Evolutionary conservation across 2,113 vertebrate genomes (phyloP), one percentile per base, ranked within the genome.

Genomic region (Thamnaconus septentrionalis): DNA sequence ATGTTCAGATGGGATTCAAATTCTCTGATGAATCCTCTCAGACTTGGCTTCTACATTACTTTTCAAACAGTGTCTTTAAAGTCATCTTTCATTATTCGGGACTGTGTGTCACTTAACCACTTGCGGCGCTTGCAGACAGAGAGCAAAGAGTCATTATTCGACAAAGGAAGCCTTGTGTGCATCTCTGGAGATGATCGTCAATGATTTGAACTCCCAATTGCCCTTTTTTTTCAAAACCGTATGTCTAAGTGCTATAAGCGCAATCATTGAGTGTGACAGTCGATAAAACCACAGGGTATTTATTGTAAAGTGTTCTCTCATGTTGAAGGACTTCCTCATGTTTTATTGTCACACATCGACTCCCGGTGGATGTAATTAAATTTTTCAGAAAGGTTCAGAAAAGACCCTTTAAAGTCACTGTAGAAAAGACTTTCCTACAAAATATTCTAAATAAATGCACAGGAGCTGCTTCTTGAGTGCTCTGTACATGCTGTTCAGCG

Each of bases 351-450:
- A 41, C 5, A 5, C 48, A 46, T 31, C 41, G 11, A 50, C 18
- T 65, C 63, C 46, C 54, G 31, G n/a, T 57, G 47, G 47, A 50
- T 43, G 43, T 31, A 63, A 63, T 54, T 45, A 54, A 5, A 11
- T 40, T 44, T 51, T 6, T 18, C 43, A 46, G 11, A 12, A 50
- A 39, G 43, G 6, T 31, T 31, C 18, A 31, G 18, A 31, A 31
- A 31, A 31, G 18, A 31, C 18, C 18, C 10, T 49, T 49, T 41
- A 31, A 60, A 49, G 3, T n/a, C 2, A 41, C 4, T 4, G 47
- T 8, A 4, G 3, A 41, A 49, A 51, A 5, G 44, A 45, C 44
- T 8, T 41, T 4, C 18, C 58, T 7, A 41, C 47, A 46, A 63
- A n/a, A 53, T 11, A 7, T 40, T 53, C 3, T n/a, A 53, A 46